Conservation (phyloP, 2,797 vertebrate genomes). For the Pogonophryne albipinna region DNA sequence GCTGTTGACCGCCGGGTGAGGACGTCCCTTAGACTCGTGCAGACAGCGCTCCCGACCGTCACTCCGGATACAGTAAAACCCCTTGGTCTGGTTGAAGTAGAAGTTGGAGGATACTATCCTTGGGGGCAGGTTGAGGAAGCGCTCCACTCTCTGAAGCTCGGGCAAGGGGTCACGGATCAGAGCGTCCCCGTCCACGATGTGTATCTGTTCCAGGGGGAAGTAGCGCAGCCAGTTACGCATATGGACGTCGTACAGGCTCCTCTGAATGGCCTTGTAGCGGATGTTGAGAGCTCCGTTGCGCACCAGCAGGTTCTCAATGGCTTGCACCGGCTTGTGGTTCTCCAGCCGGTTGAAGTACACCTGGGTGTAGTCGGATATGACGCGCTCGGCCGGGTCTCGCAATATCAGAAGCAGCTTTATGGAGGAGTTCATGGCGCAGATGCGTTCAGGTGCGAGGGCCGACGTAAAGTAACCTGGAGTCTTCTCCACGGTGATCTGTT, state of each 20-base stretch:
- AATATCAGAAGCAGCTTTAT: slow-evolving; percentile 93
- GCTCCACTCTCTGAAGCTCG: slow-evolving; percentile 93
- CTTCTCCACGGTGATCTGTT: slow-evolving; percentile 96
- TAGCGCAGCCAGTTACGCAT: slow-evolving; percentile 93
- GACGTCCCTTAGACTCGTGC: slow-evolving; percentile 94
- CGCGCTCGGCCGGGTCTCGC: slow-evolving; percentile 92
- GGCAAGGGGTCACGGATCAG: slow-evolving; percentile 92
- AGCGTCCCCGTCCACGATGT: slow-evolving; percentile 93
- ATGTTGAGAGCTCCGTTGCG: slow-evolving; percentile 92
- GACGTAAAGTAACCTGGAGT: slow-evolving; percentile 96
- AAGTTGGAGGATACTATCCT: slow-evolving; percentile 94
- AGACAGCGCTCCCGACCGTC: slow-evolving; percentile 93
- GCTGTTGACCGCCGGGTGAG: slow-evolving; percentile 91
- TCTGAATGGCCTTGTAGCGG: slow-evolving; percentile 95
- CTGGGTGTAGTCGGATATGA: slow-evolving; percentile 96
- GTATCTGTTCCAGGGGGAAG: slow-evolving; percentile 94
- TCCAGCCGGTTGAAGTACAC: slow-evolving; percentile 95
- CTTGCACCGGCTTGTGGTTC: slow-evolving; percentile 94
- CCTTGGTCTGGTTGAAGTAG: slow-evolving; percentile 97
- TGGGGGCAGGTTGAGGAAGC: slow-evolving; percentile 90
- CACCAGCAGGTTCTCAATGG: slow-evolving; percentile 93
- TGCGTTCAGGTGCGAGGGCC: slow-evolving; percentile 90
- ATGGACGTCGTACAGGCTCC: slow-evolving; percentile 94
- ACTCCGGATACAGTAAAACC: slow-evolving; percentile 95
- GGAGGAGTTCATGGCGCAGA: slow-evolving; percentile 93